A percentile compares a stretch with the other conserved stretches of the same genome.
Conservation (phyloP, 2,113 vertebrate species). For the Gnathonemus longibarbis region DNA sequence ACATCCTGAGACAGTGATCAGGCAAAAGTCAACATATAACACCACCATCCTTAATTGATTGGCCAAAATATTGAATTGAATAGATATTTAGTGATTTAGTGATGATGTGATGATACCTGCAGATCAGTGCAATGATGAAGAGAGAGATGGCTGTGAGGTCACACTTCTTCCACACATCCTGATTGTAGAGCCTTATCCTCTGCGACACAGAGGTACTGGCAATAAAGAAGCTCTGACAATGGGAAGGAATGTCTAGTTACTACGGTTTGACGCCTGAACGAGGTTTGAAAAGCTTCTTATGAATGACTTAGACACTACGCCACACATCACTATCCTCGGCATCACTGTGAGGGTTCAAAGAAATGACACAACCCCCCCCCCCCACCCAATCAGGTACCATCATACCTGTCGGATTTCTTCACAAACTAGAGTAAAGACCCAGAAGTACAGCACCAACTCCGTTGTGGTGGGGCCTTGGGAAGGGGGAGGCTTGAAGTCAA, state of each 20-base stretch:
- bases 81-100: background rate
- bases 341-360: background rate
- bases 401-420: conserved; percentile 75
- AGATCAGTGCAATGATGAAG: conserved; percentile 68
- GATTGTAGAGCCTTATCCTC: conserved; percentile 62
- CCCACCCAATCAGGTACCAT: background rate
- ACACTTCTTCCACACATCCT: conserved; percentile 77
- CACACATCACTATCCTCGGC: background rate
- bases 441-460: conserved; percentile 75
- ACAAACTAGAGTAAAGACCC: conserved; percentile 80
- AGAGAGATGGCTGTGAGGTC: conserved; percentile 70
- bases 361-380: background rate
- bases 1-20: conserved; percentile 59
- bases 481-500: conserved; percentile 58
- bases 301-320: background rate
- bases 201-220: conserved; percentile 49
- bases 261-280: background rate
- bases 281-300: conserved; percentile 1
- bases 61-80: background rate
- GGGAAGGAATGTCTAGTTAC: background rate
- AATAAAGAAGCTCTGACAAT: conserved; percentile 57
- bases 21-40: background rate
- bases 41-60: background rate
- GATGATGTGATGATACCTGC: conserved; percentile 56
- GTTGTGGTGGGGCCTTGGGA: conserved; percentile 47